Conservation (phyloP, 2,888 invertebrate genomes). For the Seira ritae region DNA sequence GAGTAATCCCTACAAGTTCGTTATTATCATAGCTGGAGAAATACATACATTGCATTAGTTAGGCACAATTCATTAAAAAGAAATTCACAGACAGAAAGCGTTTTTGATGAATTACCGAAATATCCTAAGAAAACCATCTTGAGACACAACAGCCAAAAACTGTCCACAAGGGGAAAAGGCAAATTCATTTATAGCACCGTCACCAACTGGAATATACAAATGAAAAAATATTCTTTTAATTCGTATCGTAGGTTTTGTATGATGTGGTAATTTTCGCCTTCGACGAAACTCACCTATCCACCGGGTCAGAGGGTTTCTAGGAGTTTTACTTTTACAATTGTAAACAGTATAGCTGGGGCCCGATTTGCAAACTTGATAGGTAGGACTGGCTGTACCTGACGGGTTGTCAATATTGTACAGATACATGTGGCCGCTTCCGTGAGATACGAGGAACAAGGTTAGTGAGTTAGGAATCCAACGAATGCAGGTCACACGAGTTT, state of each 20-base stretch:
- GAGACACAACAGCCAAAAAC: slow-evolving; percentile 94
- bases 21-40: slow-evolving; percentile 95
- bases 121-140: slow-evolving; percentile 95
- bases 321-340: slow-evolving; percentile 97
- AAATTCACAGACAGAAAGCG: too few species aligned
- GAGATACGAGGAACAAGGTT: slow-evolving; percentile 95
- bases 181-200: slow-evolving; percentile 95
- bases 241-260: too few species aligned
- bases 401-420: slow-evolving; percentile 97
- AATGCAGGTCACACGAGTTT: slow-evolving; percentile 96
- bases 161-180: slow-evolving; percentile 96
- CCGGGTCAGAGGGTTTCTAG: slow-evolving; percentile 95
- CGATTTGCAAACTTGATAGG: slow-evolving; percentile 85
- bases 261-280: too few species aligned
- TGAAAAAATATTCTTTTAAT: neutral
- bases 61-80: too few species aligned
- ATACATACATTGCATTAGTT: slow-evolving; percentile 67
- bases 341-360: slow-evolving; percentile 96
- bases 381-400: slow-evolving; percentile 92
- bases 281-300: slow-evolving; percentile 78
- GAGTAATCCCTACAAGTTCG: slow-evolving; percentile 94
- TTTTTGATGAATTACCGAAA: slow-evolving; percentile 63
- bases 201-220: slow-evolving; percentile 80
- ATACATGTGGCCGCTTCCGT: slow-evolving; percentile 97
- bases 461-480: slow-evolving; percentile 98